These are phyloP conservation scores for Argentina silus DNA, from an alignment of 2,797 vertebrate species.

Conservation along the genomic window DNA sequence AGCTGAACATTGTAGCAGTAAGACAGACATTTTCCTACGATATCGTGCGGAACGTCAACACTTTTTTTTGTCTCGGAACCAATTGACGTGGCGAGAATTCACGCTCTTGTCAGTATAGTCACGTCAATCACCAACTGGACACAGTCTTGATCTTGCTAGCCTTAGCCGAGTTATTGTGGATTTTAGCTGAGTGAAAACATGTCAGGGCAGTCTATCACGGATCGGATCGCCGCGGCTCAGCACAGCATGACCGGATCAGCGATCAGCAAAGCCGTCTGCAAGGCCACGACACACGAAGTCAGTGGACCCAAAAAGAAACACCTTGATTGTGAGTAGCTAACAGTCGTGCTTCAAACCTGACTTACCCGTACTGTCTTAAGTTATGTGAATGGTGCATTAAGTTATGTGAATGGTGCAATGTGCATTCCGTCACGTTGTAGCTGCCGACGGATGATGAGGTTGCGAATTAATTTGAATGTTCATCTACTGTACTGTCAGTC, in stretches of 20 bases:
- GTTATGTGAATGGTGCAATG: no score
- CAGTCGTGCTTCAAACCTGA: neutral
- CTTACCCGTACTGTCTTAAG: neutral
- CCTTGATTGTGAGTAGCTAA: conserved; percentile 88
- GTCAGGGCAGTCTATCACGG: conserved; percentile 85
- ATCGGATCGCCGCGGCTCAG: conserved; percentile 84
- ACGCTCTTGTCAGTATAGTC: neutral
- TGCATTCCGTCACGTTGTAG: neutral
- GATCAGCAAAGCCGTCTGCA: conserved; percentile 81
- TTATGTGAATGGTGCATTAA: no score
- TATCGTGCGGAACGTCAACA: conserved; percentile 10
- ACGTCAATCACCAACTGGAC: no score
- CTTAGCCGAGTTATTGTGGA: neutral
- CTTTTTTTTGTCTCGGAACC: conserved; percentile 17
- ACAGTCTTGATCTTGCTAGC: neutral
- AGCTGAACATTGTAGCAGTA: neutral
- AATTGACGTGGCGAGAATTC: neutral
- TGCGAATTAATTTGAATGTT: no score
- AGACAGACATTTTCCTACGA: neutral
- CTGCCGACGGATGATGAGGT: no score
- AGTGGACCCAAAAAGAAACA: conserved; percentile 85
- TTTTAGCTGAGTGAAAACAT: conserved; percentile 85
- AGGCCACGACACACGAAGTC: conserved; percentile 83
- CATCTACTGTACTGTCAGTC: no score
- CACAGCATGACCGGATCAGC: conserved; percentile 86